Percentiles rank a stretch among this genome's conserved stretches.
phyloP scores from a whole-genome alignment of 2,888 invertebrate genomes.

The Eugnorisma glareosa region DNA sequence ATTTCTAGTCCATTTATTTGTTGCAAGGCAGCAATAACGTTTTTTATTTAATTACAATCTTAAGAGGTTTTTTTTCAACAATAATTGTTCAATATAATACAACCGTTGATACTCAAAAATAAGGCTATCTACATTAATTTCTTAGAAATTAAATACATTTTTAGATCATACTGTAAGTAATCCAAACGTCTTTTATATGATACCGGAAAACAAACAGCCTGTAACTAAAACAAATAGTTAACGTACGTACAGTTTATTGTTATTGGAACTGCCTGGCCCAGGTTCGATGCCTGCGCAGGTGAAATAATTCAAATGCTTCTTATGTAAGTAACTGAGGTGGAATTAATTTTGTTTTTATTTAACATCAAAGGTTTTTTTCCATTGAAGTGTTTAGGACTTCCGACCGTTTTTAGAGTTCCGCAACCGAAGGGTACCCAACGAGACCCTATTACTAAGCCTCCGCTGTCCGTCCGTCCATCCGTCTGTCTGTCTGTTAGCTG shows the following conservation, averaged over 20 bases:
- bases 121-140: not conserved
- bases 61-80: not conserved
- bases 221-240: slow-evolving; percentile 71
- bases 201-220: slow-evolving; percentile 67
- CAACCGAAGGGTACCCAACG: too few relatives aligned
- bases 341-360: slow-evolving; percentile 32
- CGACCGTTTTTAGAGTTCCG: not conserved
- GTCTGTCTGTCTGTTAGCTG: not conserved
- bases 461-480: too few relatives aligned
- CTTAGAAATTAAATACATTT: not conserved
- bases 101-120: not conserved
- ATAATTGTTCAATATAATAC: not conserved
- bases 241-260: slow-evolving; percentile 74
- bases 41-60: not conserved
- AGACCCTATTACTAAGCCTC: too few relatives aligned
- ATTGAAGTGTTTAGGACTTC: slow-evolving; percentile 25
- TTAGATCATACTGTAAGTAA: slow-evolving; percentile 59
- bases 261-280: slow-evolving; percentile 66
- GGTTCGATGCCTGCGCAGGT: slow-evolving; percentile 67
- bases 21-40: not conserved
- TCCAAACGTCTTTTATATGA: slow-evolving; percentile 56
- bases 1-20: not conserved
- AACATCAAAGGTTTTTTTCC: slow-evolving; percentile 18
- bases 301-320: slow-evolving; percentile 61
- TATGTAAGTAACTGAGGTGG: slow-evolving; percentile 9